These are phyloP conservation scores for Glaucomys volans DNA, from an alignment of 2,113 vertebrate species.

Conservation along the genomic window DNA sequence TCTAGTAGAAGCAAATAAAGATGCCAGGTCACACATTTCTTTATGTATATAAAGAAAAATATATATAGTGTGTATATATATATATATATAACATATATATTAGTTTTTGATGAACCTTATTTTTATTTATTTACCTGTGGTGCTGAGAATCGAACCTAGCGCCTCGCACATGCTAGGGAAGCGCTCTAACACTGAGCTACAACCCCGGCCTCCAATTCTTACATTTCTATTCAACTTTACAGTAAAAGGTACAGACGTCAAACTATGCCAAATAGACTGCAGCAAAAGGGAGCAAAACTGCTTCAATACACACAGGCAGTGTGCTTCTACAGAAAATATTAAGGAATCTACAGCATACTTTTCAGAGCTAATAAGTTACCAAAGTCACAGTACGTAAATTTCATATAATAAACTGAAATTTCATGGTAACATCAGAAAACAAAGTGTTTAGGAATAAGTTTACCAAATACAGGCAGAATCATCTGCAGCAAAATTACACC, in stretches of 20 bases:
- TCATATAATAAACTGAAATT: background rate
- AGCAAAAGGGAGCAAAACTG: background rate
- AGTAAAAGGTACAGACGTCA: background rate
- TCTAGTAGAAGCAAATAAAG: background rate
- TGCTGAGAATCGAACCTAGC: no score
- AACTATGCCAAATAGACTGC: background rate
- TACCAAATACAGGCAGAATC: background rate
- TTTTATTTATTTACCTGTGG: no score
- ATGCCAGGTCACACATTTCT: background rate
- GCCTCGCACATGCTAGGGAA: no score
- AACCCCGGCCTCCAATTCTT: no score
- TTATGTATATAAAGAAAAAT: no score
- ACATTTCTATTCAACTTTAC: background rate
- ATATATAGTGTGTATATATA: no score
- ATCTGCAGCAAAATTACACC: background rate
- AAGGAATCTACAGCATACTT: background rate
- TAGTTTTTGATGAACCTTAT: no score
- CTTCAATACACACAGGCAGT: background rate
- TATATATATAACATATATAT: no score
- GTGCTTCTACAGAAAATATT: background rate
- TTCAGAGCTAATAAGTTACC: background rate
- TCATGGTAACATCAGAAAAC: background rate
- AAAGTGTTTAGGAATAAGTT: background rate
- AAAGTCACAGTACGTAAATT: background rate
- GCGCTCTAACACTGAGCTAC: no score